A percentile compares a stretch with the other conserved stretches of the same genome.
Conservation (phyloP, 2,797 vertebrate genomes). For the Crypturellus tataupa region DNA sequence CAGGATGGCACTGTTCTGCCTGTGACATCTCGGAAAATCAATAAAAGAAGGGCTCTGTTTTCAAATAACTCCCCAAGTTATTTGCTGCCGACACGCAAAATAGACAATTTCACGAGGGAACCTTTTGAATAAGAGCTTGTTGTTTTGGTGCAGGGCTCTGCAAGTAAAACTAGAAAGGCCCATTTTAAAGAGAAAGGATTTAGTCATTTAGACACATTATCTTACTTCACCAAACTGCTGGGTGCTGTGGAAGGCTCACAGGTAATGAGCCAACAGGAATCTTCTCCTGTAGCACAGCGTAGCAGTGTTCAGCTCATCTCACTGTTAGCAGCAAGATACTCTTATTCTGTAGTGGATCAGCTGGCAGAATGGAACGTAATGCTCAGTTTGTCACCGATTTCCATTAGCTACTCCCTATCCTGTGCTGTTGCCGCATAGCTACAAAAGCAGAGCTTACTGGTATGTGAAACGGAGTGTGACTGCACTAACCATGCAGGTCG, state of each 20-base stretch:
- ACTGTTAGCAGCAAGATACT: background rate
- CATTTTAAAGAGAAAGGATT: background rate
- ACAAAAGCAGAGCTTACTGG: background rate
- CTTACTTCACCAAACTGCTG: background rate
- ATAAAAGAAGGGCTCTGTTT: background rate
- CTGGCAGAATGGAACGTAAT: background rate
- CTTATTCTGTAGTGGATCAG: background rate
- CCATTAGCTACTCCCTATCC: background rate
- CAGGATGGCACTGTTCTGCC: background rate
- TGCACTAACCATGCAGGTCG: background rate
- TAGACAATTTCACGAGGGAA: background rate
- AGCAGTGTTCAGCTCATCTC: background rate
- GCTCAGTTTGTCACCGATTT: background rate
- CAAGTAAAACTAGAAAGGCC: background rate
- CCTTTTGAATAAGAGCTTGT: background rate
- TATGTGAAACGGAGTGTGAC: background rate
- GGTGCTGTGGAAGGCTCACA: background rate
- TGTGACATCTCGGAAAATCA: background rate
- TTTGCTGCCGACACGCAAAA: background rate
- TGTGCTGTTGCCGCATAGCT: background rate
- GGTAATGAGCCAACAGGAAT: background rate
- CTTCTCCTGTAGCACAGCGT: background rate
- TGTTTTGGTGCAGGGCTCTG: background rate
- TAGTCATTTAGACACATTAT: background rate
- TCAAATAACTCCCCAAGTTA: background rate